Evolutionary conservation across 2,888 invertebrate species (phyloP).

Genomic region (Drosophila rubida): DNA sequence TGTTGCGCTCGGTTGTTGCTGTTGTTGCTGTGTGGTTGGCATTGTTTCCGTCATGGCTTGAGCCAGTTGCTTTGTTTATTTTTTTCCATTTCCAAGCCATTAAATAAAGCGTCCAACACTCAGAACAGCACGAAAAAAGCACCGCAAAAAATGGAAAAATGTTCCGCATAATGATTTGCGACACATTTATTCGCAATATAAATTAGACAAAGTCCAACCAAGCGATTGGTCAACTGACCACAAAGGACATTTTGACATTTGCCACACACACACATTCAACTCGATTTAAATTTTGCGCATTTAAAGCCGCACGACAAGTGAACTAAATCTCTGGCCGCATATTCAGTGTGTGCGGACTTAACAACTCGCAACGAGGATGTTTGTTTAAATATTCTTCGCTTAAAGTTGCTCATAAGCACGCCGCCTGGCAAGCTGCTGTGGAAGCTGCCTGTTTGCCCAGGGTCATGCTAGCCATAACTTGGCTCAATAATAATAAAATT

Average conservation of each 20-base stretch:
- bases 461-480: background rate
- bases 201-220: slow-evolving; percentile 53
- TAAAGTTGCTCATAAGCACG: background rate
- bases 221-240: slow-evolving; percentile 30
- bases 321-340: background rate
- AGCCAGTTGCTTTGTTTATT: slow-evolving; percentile 41
- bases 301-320: background rate
- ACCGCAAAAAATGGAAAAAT: slow-evolving; percentile 63
- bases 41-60: slow-evolving; percentile 37
- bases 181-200: slow-evolving; percentile 78
- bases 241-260: slow-evolving; percentile 41
- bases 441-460: background rate
- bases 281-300: background rate
- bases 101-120: slow-evolving; percentile 75
- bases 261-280: slow-evolving; percentile 6
- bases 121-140: slow-evolving; percentile 9
- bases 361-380: too few species aligned
- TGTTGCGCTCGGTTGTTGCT: slow-evolving; percentile 31
- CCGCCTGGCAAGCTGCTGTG: background rate
- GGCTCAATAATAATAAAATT: background rate
- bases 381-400: background rate
- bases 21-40: slow-evolving; percentile 29
- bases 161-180: slow-evolving; percentile 77
- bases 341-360: background rate
- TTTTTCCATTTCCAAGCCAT: slow-evolving; percentile 73